These are phyloP conservation scores for Phallusia fumigata DNA, from an alignment of 23 tunicate species.

Conservation along the genomic window DNA sequence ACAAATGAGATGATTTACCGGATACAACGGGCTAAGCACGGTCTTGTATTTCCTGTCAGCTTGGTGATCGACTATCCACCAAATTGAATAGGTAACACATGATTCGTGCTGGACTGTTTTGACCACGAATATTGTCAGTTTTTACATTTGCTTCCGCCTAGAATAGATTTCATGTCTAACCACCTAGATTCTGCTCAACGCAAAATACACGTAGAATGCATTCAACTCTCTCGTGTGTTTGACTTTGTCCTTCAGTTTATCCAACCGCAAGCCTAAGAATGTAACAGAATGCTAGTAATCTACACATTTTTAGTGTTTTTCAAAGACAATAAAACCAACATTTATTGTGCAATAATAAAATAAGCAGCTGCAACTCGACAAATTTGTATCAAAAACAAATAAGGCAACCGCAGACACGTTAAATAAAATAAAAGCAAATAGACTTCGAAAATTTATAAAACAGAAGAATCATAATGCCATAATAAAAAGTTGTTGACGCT, in stretches of 20 bases:
- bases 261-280: too few species aligned
- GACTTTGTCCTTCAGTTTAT: too few species aligned
- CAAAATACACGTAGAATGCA: constrained; percentile 8
- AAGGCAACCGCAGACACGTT: background rate
- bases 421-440: background rate
- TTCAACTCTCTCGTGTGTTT: background rate
- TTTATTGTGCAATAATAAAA: background rate
- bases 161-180: background rate
- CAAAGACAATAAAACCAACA: background rate
- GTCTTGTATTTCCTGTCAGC: too few species aligned
- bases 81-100: too few species aligned
- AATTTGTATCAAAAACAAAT: background rate
- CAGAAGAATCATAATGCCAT: background rate
- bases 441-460: background rate
- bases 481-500: background rate
- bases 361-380: background rate
- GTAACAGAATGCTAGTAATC: too few species aligned
- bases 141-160: background rate
- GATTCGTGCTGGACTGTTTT: background rate
- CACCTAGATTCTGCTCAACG: background rate
- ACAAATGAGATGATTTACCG: background rate
- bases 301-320: too few species aligned
- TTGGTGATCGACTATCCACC: too few species aligned
- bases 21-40: background rate
- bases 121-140: background rate